Conservation (phyloP, 2,113 vertebrate genomes). For the Cathartes aura region DNA sequence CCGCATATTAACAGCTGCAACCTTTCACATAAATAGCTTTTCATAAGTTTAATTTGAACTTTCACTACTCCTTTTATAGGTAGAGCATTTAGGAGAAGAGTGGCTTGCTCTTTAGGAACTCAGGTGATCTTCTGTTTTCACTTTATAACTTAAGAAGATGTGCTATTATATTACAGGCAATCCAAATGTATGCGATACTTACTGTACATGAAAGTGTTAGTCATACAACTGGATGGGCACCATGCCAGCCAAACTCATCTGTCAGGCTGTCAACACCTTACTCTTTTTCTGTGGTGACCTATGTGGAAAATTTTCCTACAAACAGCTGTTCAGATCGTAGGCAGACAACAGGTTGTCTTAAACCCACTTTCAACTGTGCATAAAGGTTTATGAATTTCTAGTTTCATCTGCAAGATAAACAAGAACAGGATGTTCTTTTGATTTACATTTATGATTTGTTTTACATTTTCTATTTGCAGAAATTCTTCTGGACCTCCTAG, state of each 20-base stretch:
- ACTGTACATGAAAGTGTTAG: not conserved
- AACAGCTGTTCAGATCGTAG: not conserved
- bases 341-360: slow-evolving; percentile 24
- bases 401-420: not conserved
- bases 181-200: rapidly evolving
- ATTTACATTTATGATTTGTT: not conserved
- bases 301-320: slow-evolving; percentile 5
- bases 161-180: not conserved
- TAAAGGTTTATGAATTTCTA: not conserved
- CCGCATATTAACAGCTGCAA: not conserved
- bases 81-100: not conserved
- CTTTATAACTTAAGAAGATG: not conserved
- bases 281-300: slow-evolving; percentile 11
- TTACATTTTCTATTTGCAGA: slow-evolving; percentile 13
- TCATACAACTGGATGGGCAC: not conserved
- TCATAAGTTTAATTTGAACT: not conserved
- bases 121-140: not conserved
- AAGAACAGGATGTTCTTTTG: not conserved
- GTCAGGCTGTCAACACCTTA: slow-evolving; percentile 52
- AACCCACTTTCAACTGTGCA: not conserved
- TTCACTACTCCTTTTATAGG: not conserved
- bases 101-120: not conserved
- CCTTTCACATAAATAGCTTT: not conserved
- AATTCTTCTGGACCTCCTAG: not conserved
- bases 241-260: not conserved